Evolutionary conservation across 2,113 vertebrate genomes (phyloP).

Genomic region (Xerus inauris): DNA sequence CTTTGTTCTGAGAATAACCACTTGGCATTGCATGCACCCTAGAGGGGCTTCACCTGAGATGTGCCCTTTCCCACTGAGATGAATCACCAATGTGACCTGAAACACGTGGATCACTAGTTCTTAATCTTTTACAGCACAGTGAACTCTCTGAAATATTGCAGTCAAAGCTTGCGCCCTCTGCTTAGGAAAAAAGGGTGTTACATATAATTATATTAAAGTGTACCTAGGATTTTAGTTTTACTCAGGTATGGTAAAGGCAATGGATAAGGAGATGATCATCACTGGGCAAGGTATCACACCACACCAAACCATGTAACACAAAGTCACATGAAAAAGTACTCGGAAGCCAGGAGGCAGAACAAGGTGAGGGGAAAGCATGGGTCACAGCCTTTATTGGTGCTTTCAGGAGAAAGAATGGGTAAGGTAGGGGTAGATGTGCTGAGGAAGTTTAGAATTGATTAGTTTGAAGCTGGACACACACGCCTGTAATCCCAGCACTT

Average conservation of each 20-base stretch:
- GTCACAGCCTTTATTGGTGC: neutral
- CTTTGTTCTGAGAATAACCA: neutral
- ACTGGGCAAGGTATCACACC: neutral
- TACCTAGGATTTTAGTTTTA: conserved; percentile 9
- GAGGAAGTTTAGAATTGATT: neutral
- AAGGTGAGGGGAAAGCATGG: neutral
- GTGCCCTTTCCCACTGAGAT: neutral
- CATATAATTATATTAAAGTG: neutral
- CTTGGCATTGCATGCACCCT: neutral
- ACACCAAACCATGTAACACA: neutral
- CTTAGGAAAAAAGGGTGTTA: neutral
- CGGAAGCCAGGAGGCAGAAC: neutral
- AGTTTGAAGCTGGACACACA: too few species aligned
- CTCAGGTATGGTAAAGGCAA: neutral
- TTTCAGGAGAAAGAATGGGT: neutral
- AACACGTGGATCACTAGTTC: neutral
- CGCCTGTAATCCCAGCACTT: too few species aligned
- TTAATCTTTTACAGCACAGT: neutral
- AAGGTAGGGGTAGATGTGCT: neutral
- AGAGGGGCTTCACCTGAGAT: neutral
- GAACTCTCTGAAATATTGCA: neutral
- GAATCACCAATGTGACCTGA: neutral
- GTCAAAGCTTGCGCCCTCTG: neutral
- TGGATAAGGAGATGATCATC: neutral
- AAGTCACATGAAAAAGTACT: neutral